A percentile compares a stretch with the other conserved stretches of the same genome.
Conservation (phyloP, 2,797 vertebrate genomes). For the Typhlichthys eigenmanni region DNA sequence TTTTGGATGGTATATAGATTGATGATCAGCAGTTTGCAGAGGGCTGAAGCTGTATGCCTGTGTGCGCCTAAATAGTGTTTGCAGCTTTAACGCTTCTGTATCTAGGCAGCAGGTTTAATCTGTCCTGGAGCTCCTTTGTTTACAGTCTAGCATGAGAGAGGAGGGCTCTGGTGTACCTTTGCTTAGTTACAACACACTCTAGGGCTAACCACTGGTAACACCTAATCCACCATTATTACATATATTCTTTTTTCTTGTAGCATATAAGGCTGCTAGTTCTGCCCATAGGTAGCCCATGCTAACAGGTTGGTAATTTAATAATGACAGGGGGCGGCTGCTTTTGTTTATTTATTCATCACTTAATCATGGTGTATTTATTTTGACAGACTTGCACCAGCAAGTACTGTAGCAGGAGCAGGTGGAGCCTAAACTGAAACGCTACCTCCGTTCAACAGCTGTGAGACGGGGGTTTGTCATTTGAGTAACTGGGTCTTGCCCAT, state of each 20-base stretch:
- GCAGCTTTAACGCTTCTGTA: constrained; percentile 59
- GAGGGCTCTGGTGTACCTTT: constrained; percentile 64
- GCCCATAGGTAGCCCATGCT: constrained; percentile 2
- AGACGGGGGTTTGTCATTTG: constrained; percentile 52
- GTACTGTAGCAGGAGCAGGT: background rate
- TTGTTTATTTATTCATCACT: no score
- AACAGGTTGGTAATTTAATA: constrained; percentile 1
- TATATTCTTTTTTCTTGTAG: constrained; percentile 28
- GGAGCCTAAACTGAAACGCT: constrained; percentile 13
- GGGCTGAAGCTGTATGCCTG: constrained; percentile 40
- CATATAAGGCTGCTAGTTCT: constrained; percentile 13
- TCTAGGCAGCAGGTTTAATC: constrained; percentile 69
- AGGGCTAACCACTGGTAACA: constrained; percentile 19
- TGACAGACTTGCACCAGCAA: background rate
- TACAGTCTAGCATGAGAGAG: constrained; percentile 45
- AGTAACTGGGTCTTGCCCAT: constrained; percentile 34
- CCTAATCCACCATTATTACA: constrained; percentile 2
- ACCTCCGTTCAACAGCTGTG: constrained; percentile 43
- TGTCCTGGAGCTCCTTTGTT: constrained; percentile 59
- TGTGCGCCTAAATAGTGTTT: constrained; percentile 42
- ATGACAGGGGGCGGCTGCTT: constrained; percentile 8
- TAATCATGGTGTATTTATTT: no score
- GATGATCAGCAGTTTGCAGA: constrained; percentile 52
- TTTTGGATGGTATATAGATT: constrained; percentile 30
- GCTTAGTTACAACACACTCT: constrained; percentile 56